Percentiles rank a stretch among this genome's conserved stretches.
Evolutionary conservation across 2,888 invertebrate species (phyloP).

Genomic region (Sycophila texana): DNA sequence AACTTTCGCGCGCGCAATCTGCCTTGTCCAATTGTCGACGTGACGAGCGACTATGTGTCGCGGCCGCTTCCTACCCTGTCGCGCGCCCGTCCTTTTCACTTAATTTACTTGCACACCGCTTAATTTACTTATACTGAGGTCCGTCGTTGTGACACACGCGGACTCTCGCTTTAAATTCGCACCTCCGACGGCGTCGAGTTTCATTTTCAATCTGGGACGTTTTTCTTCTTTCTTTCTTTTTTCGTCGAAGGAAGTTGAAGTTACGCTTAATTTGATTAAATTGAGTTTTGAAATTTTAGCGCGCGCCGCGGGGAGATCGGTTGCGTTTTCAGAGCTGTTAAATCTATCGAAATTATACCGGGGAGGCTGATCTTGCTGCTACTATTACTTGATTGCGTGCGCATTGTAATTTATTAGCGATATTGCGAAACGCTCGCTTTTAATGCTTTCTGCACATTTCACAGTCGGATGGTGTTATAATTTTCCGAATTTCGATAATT

Average conservation of each 20-base stretch:
- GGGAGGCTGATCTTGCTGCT: too few species aligned
- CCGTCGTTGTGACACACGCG: slow-evolving; percentile 25
- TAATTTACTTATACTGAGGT: too few species aligned
- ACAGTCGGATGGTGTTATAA: too few species aligned
- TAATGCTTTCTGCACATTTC: too few species aligned
- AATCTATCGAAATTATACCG: too few species aligned
- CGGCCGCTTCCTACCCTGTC: background rate
- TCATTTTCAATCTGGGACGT: slow-evolving; percentile 19
- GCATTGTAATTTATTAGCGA: too few species aligned
- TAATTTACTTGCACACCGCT: background rate
- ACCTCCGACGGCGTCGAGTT: slow-evolving; percentile 4
- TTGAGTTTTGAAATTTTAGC: slow-evolving; percentile 26
- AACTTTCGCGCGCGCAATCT: background rate
- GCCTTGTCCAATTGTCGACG: slow-evolving; percentile 27
- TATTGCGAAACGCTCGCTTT: too few species aligned
- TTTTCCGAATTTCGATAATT: too few species aligned
- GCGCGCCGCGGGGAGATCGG: background rate
- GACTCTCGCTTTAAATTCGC: slow-evolving; percentile 7
- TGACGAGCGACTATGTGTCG: background rate
- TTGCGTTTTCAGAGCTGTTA: too few species aligned
- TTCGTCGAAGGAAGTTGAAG: too few species aligned
- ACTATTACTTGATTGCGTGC: too few species aligned
- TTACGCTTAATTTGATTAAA: slow-evolving; percentile 10
- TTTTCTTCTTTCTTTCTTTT: background rate
- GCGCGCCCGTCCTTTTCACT: background rate